Conservation (phyloP, 2,113 vertebrate genomes). For the Melanerpes aurifrons region DNA sequence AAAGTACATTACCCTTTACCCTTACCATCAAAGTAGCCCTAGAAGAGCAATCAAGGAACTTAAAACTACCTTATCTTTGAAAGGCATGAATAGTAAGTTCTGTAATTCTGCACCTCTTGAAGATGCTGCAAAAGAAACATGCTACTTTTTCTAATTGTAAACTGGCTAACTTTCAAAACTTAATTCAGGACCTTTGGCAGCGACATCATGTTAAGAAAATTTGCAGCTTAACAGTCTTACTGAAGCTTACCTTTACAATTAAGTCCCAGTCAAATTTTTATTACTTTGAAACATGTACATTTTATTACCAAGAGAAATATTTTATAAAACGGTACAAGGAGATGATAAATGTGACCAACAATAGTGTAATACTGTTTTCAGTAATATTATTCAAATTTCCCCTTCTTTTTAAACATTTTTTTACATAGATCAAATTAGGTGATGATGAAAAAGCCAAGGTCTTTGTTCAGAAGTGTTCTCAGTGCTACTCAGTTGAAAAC, state of each 20-base stretch:
- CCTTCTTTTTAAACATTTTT: not conserved
- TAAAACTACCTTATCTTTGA: not conserved
- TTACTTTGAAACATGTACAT: not conserved
- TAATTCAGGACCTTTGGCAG: not conserved
- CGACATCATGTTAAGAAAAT: not conserved
- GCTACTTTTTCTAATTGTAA: not conserved
- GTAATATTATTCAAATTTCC: not conserved
- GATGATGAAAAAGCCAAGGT: slow-evolving; percentile 80
- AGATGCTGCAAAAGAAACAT: not conserved
- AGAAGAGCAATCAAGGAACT: not conserved
- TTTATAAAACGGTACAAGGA: not conserved
- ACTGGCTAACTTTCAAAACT: not conserved
- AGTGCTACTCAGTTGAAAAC: slow-evolving; percentile 83
- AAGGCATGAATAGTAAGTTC: not conserved
- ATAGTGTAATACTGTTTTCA: not conserved
- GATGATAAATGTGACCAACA: not conserved
- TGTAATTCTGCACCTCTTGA: not conserved
- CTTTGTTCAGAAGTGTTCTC: slow-evolving; percentile 84
- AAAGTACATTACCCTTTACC: not conserved
- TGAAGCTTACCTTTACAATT: not conserved
- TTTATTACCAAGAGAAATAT: not conserved
- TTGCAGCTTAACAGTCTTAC: not conserved
- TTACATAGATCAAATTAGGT: slow-evolving; percentile 67
- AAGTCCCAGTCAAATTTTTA: not conserved
- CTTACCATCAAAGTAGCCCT: too few species aligned